phyloP scores from a whole-genome alignment of 2,797 vertebrate species.

The Geotrypetes seraphini region DNA sequence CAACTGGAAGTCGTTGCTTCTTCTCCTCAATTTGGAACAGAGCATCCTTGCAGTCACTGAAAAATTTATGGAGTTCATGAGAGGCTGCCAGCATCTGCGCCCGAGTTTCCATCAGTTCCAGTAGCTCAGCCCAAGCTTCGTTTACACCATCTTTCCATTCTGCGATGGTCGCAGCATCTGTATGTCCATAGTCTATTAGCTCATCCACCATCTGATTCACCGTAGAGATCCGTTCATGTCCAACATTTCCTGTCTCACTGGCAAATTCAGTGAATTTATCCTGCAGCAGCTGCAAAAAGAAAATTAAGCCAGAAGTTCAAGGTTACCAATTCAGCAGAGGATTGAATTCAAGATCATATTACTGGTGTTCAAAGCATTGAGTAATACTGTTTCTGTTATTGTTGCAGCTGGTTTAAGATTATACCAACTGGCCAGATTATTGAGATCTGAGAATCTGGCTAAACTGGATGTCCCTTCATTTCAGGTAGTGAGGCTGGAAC shows the following conservation, averaged over 20 bases:
- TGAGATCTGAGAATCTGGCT: too few relatives aligned
- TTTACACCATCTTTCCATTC: constrained; percentile 95
- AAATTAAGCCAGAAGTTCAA: accelerated
- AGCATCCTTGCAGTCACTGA: constrained; percentile 81
- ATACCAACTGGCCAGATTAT: too few relatives aligned
- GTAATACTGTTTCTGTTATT: too few relatives aligned
- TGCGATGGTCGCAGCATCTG: constrained; percentile 81
- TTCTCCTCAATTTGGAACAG: constrained; percentile 83
- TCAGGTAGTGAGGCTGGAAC: too few relatives aligned
- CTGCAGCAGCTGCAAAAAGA: constrained; percentile 56
- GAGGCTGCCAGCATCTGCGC: constrained; percentile 85
- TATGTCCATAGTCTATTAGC: constrained; percentile 85
- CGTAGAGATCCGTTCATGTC: constrained; percentile 77
- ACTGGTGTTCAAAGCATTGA: too few relatives aligned
- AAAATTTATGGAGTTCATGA: constrained; percentile 88
- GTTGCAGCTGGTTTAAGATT: too few relatives aligned
- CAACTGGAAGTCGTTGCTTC: constrained; percentile 68
- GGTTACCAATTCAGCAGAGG: too few relatives aligned
- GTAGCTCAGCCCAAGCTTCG: constrained; percentile 86
- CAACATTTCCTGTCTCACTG: constrained; percentile 69
- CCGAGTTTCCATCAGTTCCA: constrained; percentile 90
- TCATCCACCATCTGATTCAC: constrained; percentile 95
- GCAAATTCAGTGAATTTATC: constrained; percentile 91
- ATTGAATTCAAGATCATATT: too few relatives aligned
- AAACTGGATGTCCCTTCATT: too few relatives aligned